Conservation (phyloP, 2,113 vertebrate species). For the Gobio gobio region DNA sequence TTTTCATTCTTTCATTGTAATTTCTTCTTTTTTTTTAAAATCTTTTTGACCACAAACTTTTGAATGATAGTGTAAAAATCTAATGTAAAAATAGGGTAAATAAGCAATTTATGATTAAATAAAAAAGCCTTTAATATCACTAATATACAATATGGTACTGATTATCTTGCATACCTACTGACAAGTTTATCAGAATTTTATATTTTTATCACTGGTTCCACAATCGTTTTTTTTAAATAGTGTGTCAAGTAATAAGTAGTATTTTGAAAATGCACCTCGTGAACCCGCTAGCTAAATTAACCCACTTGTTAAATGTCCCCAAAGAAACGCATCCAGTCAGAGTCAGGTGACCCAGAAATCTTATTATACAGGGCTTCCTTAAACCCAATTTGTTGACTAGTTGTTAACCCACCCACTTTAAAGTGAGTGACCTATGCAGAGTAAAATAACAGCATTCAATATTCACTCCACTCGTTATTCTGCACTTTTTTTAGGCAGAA, state of each 20-base stretch:
- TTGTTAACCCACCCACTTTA: background rate
- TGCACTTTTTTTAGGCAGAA: background rate
- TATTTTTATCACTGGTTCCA: background rate
- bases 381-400: background rate
- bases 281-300: background rate
- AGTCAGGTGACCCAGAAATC: background rate
- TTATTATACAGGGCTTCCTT: conserved; percentile 5
- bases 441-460: background rate
- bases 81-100: background rate
- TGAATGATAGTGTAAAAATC: background rate
- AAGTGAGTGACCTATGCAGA: background rate
- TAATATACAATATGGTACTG: background rate
- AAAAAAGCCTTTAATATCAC: background rate
- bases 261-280: background rate
- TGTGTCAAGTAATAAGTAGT: background rate
- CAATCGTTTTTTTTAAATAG: background rate
- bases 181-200: background rate
- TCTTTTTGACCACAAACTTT: background rate
- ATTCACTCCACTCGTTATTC: background rate
- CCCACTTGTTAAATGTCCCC: no score
- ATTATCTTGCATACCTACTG: background rate
- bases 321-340: background rate
- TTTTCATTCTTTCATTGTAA: background rate
- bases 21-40: background rate
- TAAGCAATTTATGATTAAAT: background rate